Conservation (phyloP, 2,113 vertebrate genomes). For the Ctenodactylus gundi region DNA sequence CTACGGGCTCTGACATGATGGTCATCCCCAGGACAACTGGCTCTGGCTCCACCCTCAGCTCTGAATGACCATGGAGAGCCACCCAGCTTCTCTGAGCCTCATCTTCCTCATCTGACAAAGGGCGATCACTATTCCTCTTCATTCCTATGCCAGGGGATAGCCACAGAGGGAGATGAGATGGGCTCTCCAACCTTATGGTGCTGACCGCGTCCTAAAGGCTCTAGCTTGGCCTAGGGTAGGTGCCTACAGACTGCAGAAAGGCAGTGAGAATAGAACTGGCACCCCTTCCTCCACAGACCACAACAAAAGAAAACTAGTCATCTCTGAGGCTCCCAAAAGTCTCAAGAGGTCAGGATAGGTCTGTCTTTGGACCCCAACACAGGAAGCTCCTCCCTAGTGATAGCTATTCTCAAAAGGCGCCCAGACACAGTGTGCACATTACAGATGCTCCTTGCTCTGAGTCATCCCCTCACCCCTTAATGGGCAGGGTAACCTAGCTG, state of each 20-base stretch:
- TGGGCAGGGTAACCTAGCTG: neutral
- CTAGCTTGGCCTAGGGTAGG: neutral
- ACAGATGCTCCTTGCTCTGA: neutral
- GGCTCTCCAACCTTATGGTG: neutral
- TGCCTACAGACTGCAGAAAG: neutral
- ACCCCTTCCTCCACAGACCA: accelerated
- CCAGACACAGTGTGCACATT: neutral
- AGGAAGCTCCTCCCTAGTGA: neutral
- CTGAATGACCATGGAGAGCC: neutral
- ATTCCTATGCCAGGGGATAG: neutral
- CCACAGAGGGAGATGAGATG: neutral
- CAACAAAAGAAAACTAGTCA: neutral
- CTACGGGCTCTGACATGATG: neutral
- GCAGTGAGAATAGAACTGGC: neutral
- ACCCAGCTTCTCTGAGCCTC: neutral
- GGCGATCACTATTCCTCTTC: neutral
- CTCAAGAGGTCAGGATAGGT: neutral
- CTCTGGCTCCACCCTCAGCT: neutral
- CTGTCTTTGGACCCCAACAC: neutral
- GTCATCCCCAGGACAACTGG: neutral
- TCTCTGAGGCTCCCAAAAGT: neutral
- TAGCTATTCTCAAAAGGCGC: neutral
- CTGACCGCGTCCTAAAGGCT: neutral
- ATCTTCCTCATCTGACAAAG: slow-evolving; percentile 40
- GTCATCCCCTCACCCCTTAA: neutral